These are phyloP conservation scores for Hoplodrina blanda DNA, from an alignment of 2,888 invertebrate species.

Conservation along the genomic window DNA sequence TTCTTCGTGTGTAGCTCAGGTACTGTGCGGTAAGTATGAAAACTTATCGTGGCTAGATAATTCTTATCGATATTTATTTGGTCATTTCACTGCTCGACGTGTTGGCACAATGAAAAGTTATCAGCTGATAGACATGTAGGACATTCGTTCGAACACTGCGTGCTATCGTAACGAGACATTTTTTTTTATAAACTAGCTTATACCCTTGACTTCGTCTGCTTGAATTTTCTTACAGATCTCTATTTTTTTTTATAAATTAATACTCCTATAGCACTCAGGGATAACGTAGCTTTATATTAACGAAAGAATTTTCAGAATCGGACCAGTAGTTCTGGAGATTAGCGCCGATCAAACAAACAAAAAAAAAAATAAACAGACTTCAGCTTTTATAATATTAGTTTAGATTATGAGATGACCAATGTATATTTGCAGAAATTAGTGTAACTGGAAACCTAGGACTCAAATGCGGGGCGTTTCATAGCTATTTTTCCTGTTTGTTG, in stretches of 20 bases:
- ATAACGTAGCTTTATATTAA: no score
- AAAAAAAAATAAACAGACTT: no score
- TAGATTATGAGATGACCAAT: conserved; percentile 13
- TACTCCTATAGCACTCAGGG: no score
- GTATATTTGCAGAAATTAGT: conserved; percentile 16
- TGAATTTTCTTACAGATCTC: background rate
- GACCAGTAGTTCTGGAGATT: no score
- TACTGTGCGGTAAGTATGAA: conserved; percentile 62
- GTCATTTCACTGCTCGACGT: conserved; percentile 77
- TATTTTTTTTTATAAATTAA: no score
- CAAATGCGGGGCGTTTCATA: conserved; percentile 19
- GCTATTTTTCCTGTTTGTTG: conserved; percentile 14
- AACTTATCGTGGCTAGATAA: conserved; percentile 74
- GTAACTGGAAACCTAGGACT: background rate
- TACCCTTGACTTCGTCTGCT: background rate
- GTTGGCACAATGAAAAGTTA: conserved; percentile 43
- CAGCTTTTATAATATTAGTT: background rate
- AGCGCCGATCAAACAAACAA: no score
- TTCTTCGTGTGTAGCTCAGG: conserved; percentile 50
- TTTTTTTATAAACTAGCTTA: background rate
- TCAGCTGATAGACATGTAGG: conserved; percentile 42
- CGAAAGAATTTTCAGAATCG: no score
- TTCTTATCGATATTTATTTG: conserved; percentile 75
- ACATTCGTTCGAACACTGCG: conserved; percentile 15
- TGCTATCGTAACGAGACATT: conserved; percentile 8